Percentiles rank a stretch among this genome's conserved stretches.
phyloP scores from a whole-genome alignment of 1,140 invertebrate species.

The Ectropis grisescens region DNA sequence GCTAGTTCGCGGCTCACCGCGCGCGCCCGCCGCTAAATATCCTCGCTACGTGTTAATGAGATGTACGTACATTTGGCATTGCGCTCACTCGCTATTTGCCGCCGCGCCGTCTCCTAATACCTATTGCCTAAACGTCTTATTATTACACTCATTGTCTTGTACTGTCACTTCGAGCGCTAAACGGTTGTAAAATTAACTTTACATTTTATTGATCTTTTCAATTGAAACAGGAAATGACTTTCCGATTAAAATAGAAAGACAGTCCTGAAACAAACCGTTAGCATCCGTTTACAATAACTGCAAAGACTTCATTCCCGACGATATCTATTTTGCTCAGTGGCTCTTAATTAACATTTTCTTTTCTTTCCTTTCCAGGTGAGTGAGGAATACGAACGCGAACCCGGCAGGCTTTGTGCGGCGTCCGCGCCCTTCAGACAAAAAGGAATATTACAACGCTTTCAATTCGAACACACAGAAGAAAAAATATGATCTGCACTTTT shows the following conservation, averaged over 20 bases:
- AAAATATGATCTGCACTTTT: conserved; percentile 66
- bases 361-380: conserved; percentile 68
- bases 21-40: conserved; percentile 53
- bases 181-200: no score
- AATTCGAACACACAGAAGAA: conserved; percentile 55
- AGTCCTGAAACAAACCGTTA: conserved; percentile 33
- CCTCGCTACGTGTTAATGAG: conserved; percentile 49
- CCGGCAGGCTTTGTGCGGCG: conserved; percentile 42
- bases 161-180: no score
- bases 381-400: conserved; percentile 53
- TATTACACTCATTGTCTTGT: no score
- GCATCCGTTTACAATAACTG: conserved; percentile 54
- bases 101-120: conserved; percentile 14
- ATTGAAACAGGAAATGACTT: no score
- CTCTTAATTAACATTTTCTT: conserved; percentile 69
- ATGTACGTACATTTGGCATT: conserved; percentile 48
- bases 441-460: conserved; percentile 61
- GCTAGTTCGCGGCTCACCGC: conserved; percentile 62
- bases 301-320: conserved; percentile 43
- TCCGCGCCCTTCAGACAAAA: conserved; percentile 45
- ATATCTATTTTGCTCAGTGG: conserved; percentile 64
- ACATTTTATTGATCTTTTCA: no score
- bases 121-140: no score
- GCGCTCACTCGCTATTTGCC: conserved; percentile 12
- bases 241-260: no score